A percentile compares a stretch with the other conserved stretches of the same genome.
These are phyloP conservation scores for Caranx melampygus DNA, from an alignment of 2,113 vertebrate species.

Conservation along the genomic window DNA sequence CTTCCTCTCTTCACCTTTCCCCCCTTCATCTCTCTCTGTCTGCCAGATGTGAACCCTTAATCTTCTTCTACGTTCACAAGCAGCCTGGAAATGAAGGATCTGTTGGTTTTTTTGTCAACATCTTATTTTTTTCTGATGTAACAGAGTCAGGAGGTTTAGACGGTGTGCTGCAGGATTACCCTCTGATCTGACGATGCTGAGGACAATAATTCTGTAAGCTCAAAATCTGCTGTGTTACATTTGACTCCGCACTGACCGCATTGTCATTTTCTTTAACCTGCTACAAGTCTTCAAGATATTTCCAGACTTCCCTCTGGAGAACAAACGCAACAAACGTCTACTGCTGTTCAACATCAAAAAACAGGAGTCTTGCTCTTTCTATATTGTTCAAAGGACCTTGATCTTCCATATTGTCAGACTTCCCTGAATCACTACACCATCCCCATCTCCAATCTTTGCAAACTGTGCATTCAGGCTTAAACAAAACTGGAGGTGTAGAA, in stretches of 20 bases:
- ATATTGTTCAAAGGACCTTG: too few relatives aligned
- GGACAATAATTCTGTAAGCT: constrained; percentile 28
- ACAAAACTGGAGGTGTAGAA: too few relatives aligned
- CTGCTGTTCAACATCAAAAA: neutral
- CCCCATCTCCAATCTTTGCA: too few relatives aligned
- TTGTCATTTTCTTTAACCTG: neutral
- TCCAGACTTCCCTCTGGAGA: neutral
- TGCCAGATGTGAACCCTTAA: constrained; percentile 57
- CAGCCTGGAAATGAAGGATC: constrained; percentile 27
- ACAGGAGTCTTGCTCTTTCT: too few relatives aligned
- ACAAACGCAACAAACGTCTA: neutral
- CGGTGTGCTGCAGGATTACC: constrained; percentile 37
- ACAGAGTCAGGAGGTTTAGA: constrained; percentile 11
- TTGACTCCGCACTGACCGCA: constrained; percentile 1
- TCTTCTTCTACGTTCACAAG: constrained; percentile 26
- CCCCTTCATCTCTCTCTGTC: constrained; percentile 6
- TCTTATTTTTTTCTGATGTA: constrained; percentile 39
- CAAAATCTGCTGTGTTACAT: constrained; percentile 21
- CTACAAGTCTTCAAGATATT: neutral
- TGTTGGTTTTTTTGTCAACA: constrained; percentile 36
- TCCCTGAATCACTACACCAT: too few relatives aligned
- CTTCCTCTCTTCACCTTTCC: neutral
- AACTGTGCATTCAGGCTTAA: too few relatives aligned
- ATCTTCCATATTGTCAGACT: too few relatives aligned
- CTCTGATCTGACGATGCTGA: constrained; percentile 26